Conservation (phyloP, 1,140 invertebrate genomes). For the fruit fly (Drosophila melanogaster) region DNA sequence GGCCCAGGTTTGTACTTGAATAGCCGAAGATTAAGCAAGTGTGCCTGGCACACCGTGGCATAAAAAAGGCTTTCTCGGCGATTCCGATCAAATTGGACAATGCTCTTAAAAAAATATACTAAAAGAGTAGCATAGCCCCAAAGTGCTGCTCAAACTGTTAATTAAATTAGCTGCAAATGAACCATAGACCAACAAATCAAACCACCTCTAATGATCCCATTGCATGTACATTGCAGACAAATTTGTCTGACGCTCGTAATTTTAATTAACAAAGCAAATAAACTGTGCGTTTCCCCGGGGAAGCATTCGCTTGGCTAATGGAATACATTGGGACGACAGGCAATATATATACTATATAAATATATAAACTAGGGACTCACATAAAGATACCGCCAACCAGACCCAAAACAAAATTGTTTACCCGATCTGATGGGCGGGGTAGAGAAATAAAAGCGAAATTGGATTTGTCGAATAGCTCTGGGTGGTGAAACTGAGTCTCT, state of each 20-base stretch:
- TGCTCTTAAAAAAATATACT: too few relatives aligned
- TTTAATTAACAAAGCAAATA: constrained; percentile 75
- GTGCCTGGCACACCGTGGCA: neutral
- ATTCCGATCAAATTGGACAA: too few relatives aligned
- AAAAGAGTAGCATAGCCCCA: too few relatives aligned
- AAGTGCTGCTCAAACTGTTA: constrained; percentile 1
- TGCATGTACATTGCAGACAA: constrained; percentile 4
- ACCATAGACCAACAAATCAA: constrained; percentile 13
- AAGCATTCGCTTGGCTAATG: constrained; percentile 65
- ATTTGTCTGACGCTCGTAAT: constrained; percentile 39
- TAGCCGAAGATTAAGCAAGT: neutral
- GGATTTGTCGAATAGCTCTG: constrained; percentile 53
- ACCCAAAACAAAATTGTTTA: constrained; percentile 37
- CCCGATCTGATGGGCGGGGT: neutral
- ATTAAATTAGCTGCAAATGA: constrained; percentile 21
- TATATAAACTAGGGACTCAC: constrained; percentile 26
- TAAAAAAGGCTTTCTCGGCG: neutral
- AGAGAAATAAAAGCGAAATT: constrained; percentile 1
- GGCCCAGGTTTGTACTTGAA: neutral
- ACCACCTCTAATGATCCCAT: neutral
- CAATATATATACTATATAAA: neutral
- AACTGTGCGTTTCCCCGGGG: constrained; percentile 45
- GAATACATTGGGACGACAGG: constrained; percentile 35
- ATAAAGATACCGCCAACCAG: constrained; percentile 43
- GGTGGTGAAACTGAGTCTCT: constrained; percentile 31